These are phyloP conservation scores for Scarus forsteni DNA, from an alignment of 2,797 vertebrate genomes.

Conservation along the genomic window DNA sequence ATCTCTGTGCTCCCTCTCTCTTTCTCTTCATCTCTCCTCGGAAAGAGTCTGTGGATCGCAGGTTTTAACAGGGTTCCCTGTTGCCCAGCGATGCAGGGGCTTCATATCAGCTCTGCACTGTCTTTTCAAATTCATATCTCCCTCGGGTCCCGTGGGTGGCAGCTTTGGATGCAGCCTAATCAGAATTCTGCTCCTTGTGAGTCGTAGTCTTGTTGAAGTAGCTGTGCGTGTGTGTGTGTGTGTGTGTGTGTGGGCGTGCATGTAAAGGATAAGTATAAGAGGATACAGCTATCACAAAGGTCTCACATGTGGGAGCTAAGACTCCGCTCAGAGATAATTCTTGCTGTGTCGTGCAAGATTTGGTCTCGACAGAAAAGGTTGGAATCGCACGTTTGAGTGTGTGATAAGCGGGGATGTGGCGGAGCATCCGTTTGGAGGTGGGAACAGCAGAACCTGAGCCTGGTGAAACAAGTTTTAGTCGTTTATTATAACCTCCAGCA, in stretches of 20 bases:
- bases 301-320: slow-evolving; percentile 70
- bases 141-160: slow-evolving; percentile 70
- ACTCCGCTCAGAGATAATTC: slow-evolving; percentile 69
- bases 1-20: not conserved
- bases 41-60: slow-evolving; percentile 58
- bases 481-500: slow-evolving; percentile 23
- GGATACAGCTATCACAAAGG: slow-evolving; percentile 75
- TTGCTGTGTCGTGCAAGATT: slow-evolving; percentile 63
- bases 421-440: slow-evolving; percentile 12
- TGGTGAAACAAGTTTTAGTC: slow-evolving; percentile 31
- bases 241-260: slow-evolving; percentile 11
- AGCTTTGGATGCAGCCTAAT: slow-evolving; percentile 75
- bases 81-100: slow-evolving; percentile 60
- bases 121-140: slow-evolving; percentile 77
- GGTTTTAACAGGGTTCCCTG: slow-evolving; percentile 62
- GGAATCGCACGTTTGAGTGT: slow-evolving; percentile 41
- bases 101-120: slow-evolving; percentile 59
- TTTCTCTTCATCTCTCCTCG: slow-evolving; percentile 23
- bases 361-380: slow-evolving; percentile 48
- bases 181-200: slow-evolving; percentile 67
- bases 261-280: slow-evolving; percentile 71
- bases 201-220: slow-evolving; percentile 27
- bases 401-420: slow-evolving; percentile 49
- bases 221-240: slow-evolving; percentile 24
- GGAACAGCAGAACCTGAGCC: slow-evolving; percentile 41